A percentile compares a stretch with the other conserved stretches of the same genome.
Conservation (phyloP, 2,888 invertebrate genomes). For the Pterostichus madidus region DNA sequence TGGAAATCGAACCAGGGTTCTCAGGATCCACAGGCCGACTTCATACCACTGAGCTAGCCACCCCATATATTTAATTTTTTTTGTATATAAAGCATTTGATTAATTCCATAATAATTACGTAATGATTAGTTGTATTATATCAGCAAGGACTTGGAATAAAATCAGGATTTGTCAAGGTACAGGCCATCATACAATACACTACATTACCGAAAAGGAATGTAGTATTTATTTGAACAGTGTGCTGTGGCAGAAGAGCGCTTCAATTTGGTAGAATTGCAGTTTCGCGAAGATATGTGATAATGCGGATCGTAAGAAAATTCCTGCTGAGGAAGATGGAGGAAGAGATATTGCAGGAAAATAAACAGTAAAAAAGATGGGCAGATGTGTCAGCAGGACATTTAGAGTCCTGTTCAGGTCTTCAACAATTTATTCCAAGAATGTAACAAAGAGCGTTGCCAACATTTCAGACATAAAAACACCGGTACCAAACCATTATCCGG, state of each 20-base stretch:
- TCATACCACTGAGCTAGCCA: no score
- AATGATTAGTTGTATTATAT: no score
- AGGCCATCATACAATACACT: no score
- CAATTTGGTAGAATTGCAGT: not conserved
- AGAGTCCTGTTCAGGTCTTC: not conserved
- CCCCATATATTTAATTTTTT: no score
- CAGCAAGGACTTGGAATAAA: no score
- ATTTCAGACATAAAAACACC: constrained; percentile 61
- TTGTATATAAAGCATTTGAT: no score
- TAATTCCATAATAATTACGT: no score
- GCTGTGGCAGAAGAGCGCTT: not conserved
- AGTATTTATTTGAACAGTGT: not conserved
- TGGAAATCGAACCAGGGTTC: no score
- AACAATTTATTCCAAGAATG: constrained; percentile 56
- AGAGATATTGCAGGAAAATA: constrained; percentile 23
- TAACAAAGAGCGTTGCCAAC: constrained; percentile 58
- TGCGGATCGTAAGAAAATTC: constrained; percentile 6
- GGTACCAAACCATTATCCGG: constrained; percentile 43
- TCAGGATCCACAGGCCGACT: no score
- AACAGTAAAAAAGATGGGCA: constrained; percentile 6
- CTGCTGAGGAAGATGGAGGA: constrained; percentile 29
- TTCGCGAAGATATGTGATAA: constrained; percentile 13
- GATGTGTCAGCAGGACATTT: constrained; percentile 15
- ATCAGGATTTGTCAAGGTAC: no score
- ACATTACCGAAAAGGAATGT: not conserved